Evolutionary conservation across 2,113 vertebrate species (phyloP), one percentile per base, ranked within the genome.

Genomic region (Tychaedon coryphoeus): DNA sequence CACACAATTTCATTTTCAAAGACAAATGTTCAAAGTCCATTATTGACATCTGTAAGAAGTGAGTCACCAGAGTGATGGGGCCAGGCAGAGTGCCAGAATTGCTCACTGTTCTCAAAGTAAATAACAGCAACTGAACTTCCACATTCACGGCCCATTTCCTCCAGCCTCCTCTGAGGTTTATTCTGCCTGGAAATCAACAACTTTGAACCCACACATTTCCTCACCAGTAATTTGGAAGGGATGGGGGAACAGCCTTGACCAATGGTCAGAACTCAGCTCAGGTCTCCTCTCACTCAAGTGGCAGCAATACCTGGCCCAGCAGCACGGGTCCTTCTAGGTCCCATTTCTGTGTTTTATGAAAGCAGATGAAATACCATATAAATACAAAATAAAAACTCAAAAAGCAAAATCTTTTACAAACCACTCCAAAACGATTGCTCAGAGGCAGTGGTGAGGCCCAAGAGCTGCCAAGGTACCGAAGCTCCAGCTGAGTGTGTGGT

Each of bases 401-500:
- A 72, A 29, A 5, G 12, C 5, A n/a, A 61, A 3, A 14, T 51
- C 3, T 12, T 58, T 56, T 34, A 33, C 9, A 24, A 60, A 42
- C 5, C 33, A 17, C 40, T 20, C 48, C 40, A 25, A 26, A 71
- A 60, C 24, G 11, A 17, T 2, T 9, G 38, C 19, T 31, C 4
- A 6, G 79, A 42, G 40, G 42, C 34, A 25, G 29, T 1, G 47
- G 6, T 5, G 62, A 11, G 38, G 12, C 54, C 10, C 48, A 33
- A 20, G 13, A 53, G 38, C 24, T 70, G 64, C 38, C 9, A 12
- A 4, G 56, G 12, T 28, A 34, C 18, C 0, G 0, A 77, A 0
- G 3, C 9, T 43, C 31, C 38, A 60, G 29, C 28, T 13, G 2
- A 10, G 47, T 7, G 1, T 14, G 14, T 6, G 42, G 0, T 45